Evolutionary conservation across 2,797 vertebrate genomes (phyloP).

Genomic region (Epinephelus malabaricus): DNA sequence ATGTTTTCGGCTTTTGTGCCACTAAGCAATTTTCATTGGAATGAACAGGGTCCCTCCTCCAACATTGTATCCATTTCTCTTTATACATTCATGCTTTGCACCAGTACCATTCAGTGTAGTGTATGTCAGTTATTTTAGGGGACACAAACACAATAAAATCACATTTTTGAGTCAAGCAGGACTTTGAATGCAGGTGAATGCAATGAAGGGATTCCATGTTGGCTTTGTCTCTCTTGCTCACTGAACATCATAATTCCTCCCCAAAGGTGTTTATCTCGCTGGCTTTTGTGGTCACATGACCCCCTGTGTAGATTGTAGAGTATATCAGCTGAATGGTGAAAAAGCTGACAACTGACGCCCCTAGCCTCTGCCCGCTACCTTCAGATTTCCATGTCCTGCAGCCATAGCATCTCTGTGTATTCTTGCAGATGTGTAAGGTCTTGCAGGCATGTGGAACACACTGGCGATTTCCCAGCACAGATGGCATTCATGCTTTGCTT

Average conservation of each 20-base stretch:
- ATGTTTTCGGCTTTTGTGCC: too few relatives aligned
- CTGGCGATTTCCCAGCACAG: slow-evolving; percentile 15
- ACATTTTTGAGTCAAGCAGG: too few relatives aligned
- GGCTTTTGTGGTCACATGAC: slow-evolving; percentile 44
- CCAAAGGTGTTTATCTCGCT: slow-evolving; percentile 5
- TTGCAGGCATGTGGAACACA: slow-evolving; percentile 12
- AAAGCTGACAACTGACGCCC: slow-evolving; percentile 30
- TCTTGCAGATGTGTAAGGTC: slow-evolving; percentile 31
- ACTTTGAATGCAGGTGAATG: neutral
- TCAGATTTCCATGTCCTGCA: slow-evolving; percentile 33
- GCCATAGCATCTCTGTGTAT: slow-evolving; percentile 38
- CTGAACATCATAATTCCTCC: neutral
- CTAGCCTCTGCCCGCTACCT: slow-evolving; percentile 24
- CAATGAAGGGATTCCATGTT: neutral
- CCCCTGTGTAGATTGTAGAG: slow-evolving; percentile 16
- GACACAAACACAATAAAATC: too few relatives aligned
- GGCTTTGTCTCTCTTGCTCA: slow-evolving; percentile 16
- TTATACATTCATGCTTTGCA: too few relatives aligned
- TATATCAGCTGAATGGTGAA: slow-evolving; percentile 34
- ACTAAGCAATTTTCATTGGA: too few relatives aligned
- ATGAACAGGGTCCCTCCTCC: too few relatives aligned
- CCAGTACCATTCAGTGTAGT: too few relatives aligned
- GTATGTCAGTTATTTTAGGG: too few relatives aligned
- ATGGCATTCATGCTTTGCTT: slow-evolving; percentile 1
- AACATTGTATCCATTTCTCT: too few relatives aligned